Conservation (phyloP, 2,888 invertebrate species). For the Dryadula phaetusa region DNA sequence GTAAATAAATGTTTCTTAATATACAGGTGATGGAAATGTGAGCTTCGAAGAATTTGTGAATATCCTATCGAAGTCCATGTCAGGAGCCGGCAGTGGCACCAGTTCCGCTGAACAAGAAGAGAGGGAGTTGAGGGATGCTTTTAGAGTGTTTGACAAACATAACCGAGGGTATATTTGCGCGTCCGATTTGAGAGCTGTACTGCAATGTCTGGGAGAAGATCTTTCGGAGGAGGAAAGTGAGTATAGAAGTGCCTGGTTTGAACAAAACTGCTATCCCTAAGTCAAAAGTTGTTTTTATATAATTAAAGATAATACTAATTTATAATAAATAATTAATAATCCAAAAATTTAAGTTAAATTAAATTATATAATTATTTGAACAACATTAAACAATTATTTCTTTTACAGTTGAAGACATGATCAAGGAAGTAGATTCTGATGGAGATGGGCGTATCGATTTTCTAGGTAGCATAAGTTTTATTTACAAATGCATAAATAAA, state of each 20-base stretch:
- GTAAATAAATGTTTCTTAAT: too few species aligned
- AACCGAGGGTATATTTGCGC: conserved; percentile 96
- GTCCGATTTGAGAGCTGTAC: conserved; percentile 92
- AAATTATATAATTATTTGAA: neutral
- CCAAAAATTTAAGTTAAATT: too few species aligned
- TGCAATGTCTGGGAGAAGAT: conserved; percentile 95
- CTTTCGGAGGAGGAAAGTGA: conserved; percentile 95
- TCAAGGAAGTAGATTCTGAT: conserved; percentile 97
- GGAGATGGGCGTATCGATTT: conserved; percentile 97
- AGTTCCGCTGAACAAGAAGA: conserved; percentile 91
- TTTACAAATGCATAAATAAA: neutral
- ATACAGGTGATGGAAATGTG: conserved; percentile 79
- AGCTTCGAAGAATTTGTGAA: conserved; percentile 95
- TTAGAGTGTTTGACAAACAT: conserved; percentile 95
- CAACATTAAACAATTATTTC: neutral
- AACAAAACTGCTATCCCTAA: too few species aligned
- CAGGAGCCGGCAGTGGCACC: conserved; percentile 85
- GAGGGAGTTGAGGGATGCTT: conserved; percentile 92
- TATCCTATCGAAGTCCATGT: conserved; percentile 90
- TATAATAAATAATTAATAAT: too few species aligned
- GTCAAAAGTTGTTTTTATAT: too few species aligned
- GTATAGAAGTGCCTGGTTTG: conserved; percentile 66
- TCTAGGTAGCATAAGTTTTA: conserved; percentile 86
- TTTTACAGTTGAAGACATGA: conserved; percentile 96
- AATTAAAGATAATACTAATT: too few species aligned